Percentiles rank a stretch among this genome's conserved stretches.
Evolutionary conservation across 2,113 vertebrate genomes (phyloP).

Genomic region (Indicator indicator): DNA sequence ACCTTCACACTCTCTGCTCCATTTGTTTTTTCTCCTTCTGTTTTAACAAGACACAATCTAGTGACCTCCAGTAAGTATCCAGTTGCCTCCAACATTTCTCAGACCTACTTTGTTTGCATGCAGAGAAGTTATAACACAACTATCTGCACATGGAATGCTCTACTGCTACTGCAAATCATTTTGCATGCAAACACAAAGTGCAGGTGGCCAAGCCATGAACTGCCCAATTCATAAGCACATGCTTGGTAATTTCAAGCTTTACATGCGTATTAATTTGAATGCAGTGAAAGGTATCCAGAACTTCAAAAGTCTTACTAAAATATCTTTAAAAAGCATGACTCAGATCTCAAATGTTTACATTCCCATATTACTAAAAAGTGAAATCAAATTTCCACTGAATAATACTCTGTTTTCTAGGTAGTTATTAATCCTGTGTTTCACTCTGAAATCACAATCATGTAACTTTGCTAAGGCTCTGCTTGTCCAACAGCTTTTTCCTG

Average conservation of each 20-base stretch:
- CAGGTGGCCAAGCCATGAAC: neutral
- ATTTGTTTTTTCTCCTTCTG: neutral
- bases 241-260: neutral
- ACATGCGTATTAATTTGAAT: neutral
- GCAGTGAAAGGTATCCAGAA: neutral
- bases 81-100: neutral
- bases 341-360: neutral
- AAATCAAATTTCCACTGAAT: neutral
- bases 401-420: neutral
- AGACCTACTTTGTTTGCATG: neutral
- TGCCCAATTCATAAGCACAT: neutral
- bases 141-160: neutral
- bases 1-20: neutral
- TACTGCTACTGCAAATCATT: neutral
- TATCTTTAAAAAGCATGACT: neutral
- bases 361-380: neutral
- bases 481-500: fast-evolving
- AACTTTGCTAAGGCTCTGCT: neutral
- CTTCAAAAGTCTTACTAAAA: neutral
- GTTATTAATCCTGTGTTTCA: neutral
- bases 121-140: neutral
- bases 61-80: neutral
- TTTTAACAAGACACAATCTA: neutral
- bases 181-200: neutral
- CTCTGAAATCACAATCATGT: fast-evolving